These are phyloP conservation scores for Panulirus ornatus DNA, from an alignment of 1,140 invertebrate species.

Conservation along the genomic window DNA sequence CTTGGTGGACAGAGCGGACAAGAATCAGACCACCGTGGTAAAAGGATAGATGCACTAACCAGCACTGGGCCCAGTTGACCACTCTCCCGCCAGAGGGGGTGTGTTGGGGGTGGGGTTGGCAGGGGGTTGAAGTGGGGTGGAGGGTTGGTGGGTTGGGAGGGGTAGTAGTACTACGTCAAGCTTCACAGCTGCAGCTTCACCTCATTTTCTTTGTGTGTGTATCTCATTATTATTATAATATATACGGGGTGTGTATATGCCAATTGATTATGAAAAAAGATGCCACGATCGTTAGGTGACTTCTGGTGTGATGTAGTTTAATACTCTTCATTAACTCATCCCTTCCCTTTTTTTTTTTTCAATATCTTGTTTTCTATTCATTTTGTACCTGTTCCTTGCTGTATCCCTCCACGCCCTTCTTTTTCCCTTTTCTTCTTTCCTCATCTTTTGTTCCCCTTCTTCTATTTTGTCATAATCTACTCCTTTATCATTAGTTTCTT, in stretches of 20 bases:
- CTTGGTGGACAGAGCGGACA: conserved; percentile 21
- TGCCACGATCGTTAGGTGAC: not conserved
- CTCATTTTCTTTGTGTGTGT: not conserved
- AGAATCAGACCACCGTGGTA: conserved; percentile 26
- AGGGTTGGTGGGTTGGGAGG: not conserved
- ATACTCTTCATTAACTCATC: not conserved
- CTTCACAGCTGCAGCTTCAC: conserved; percentile 15
- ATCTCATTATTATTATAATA: conserved; percentile 27
- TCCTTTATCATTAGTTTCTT: not conserved
- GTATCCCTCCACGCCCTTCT: not conserved
- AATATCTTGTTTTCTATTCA: not conserved
- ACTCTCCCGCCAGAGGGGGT: not conserved
- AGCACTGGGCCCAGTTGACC: not conserved
- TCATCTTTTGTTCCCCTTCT: not conserved
- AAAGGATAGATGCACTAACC: conserved; percentile 17
- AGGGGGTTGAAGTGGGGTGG: not conserved
- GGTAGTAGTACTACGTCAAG: not conserved
- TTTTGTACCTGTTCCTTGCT: not conserved
- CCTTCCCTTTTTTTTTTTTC: not conserved
- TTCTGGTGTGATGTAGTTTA: not conserved
- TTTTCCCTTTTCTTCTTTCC: not conserved
- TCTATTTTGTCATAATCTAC: not conserved
- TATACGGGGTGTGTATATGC: too few relatives aligned
- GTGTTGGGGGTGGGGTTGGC: not conserved
- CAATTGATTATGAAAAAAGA: too few relatives aligned